Evolutionary conservation across 2,797 vertebrate species (phyloP), one percentile per base, ranked within the genome.

Genomic region (Chloroceryle inda): DNA sequence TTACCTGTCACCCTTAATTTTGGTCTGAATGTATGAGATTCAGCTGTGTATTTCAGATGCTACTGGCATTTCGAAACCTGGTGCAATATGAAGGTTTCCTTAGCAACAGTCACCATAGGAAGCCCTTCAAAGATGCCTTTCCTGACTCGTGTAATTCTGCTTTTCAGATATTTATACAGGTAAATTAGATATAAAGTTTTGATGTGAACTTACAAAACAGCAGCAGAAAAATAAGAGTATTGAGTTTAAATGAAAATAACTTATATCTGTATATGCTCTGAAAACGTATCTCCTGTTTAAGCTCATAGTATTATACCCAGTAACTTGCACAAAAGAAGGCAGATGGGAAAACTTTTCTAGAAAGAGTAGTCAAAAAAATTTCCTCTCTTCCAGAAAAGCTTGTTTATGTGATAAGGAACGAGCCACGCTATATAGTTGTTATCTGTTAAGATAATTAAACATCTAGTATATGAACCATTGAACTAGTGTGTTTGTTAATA

Each of bases 41-140:
- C 83, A 87, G 80, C 80, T 82, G 78, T 63, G 53, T 73, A 77
- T 95, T 94, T 93, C 88, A 87, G 83, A 84, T 64, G 80, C 88
- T 82, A 88, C 92, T 0, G 5, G 80, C 92, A 74, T 92, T 86
- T 94, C 76, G 86, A 85, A 94, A 74, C 74, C 77, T n/a, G 53
- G 63, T 92, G 88, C 61, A 90, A 79, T 69, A 93, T 22, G 91
- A 94, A 82, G 92, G 96, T 97, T 97, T 95, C 96, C 96, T 78
- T 96, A 95, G 96, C 95, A 97, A 97, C 96, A 88, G 93, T 92
- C 93, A 73, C 96, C 90, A 76, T 64, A 94, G 93, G 92, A 96
- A 97, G 95, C 69, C 71, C 88, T 96, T 82, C 92, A 96, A 94
- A 92, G 88, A 76, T 89, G 80, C 58, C 79, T 95, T 91, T 85